Evolutionary conservation across 1,140 invertebrate species (phyloP).

Genomic region (Ladona fulva): DNA sequence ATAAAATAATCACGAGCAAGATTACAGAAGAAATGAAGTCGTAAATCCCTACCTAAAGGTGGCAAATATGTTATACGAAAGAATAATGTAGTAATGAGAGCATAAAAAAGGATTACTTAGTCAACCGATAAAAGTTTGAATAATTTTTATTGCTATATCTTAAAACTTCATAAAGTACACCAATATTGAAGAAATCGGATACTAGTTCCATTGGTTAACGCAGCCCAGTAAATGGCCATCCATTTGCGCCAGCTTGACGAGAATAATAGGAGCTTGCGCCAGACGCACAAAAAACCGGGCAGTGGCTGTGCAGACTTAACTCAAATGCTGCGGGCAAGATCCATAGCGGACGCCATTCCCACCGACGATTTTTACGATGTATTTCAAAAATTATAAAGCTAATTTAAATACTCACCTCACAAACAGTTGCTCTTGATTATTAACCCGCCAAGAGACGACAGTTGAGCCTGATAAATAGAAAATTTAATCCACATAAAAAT

Average conservation of each 20-base stretch:
- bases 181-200: too few species aligned
- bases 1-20: too few species aligned
- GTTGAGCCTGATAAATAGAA: conserved; percentile 67
- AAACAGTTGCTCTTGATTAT: conserved; percentile 90
- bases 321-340: conserved; percentile 14
- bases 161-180: too few species aligned
- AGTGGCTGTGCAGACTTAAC: conserved; percentile 7
- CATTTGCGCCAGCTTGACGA: not conserved
- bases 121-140: too few species aligned
- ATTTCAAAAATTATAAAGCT: not conserved
- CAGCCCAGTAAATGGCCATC: not conserved
- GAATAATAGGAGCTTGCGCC: conserved; percentile 9
- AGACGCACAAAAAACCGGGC: conserved; percentile 19
- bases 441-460: conserved; percentile 87
- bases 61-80: too few species aligned
- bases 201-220: not conserved
- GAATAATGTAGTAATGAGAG: too few species aligned
- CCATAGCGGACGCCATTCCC: not conserved
- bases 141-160: too few species aligned
- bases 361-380: conserved; percentile 1
- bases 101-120: too few species aligned
- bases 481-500: conserved; percentile 32
- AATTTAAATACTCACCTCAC: conserved; percentile 63
- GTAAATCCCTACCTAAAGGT: too few species aligned
- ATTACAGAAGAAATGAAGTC: too few species aligned